Evolutionary conservation across 2,113 vertebrate species (phyloP).

Genomic region (Campylorhamphus procurvoides): DNA sequence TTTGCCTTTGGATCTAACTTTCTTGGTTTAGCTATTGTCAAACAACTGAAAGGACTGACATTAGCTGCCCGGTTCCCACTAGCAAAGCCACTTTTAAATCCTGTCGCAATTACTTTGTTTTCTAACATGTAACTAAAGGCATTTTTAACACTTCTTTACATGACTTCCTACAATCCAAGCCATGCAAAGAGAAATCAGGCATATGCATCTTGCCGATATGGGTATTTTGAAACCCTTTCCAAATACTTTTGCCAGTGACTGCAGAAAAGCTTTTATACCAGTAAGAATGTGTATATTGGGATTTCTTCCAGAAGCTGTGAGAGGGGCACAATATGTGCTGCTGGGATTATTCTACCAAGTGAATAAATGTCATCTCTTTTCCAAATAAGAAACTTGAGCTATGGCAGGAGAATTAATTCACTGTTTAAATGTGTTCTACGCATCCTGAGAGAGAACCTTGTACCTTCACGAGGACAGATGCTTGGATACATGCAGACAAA

Average conservation of each 20-base stretch:
- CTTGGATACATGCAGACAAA: neutral
- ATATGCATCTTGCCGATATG: neutral
- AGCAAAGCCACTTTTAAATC: slow-evolving; percentile 16
- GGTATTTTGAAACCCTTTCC: neutral
- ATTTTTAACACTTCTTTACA: neutral
- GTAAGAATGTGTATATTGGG: neutral
- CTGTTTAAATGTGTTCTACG: neutral
- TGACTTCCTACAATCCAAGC: neutral
- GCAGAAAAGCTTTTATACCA: slow-evolving; percentile 5
- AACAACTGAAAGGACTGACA: neutral
- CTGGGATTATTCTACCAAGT: slow-evolving; percentile 6
- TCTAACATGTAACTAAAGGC: neutral
- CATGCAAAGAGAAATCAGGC: neutral
- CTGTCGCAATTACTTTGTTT: slow-evolving; percentile 5
- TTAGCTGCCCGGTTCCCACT: neutral
- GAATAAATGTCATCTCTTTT: slow-evolving; percentile 42
- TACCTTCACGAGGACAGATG: neutral
- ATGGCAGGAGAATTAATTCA: neutral
- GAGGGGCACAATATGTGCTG: neutral
- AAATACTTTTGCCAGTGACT: neutral
- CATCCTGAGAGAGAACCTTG: neutral
- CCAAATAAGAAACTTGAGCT: slow-evolving; percentile 9
- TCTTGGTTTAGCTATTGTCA: slow-evolving; percentile 20
- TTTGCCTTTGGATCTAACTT: neutral
- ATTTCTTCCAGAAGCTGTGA: slow-evolving; percentile 28